Evolutionary conservation across 1,140 invertebrate genomes (phyloP), one percentile per base, ranked within the genome.

Genomic region (Calycopis cecrops): DNA sequence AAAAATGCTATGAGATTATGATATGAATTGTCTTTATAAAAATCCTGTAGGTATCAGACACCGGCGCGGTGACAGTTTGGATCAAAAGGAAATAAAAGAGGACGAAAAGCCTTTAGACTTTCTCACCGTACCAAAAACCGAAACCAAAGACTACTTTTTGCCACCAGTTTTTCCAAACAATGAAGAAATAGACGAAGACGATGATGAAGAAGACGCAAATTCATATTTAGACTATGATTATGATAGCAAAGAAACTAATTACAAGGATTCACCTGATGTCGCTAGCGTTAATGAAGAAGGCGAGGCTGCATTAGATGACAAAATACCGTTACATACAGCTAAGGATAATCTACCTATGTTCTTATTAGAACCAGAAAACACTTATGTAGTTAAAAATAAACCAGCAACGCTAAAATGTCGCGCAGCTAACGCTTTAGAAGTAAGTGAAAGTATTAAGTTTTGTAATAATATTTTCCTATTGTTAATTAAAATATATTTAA

Each of bases 351-450:
- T 94, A 18, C 95, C 95, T 0, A 90, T 94, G 59, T 97, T 97
- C 79, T 83, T 95, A 17, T 89, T 92, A 48, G 94, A 96, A 69
- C 95, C 95, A 0, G 90, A 93, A 68, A 92, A 95, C 77, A 91
- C 93, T 10, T 97, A 92, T 88, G 94, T 96, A 57, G 92, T 96
- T 38, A 95, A 95, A 82, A 95, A 92, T 79, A 95, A 95, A 76
- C 92, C 95, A 0, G 95, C 94, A 0, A 92, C 90, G 0, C 86
- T 97, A 33, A 92, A 91, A 52, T 97, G 96, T 76, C 91, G 92
- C 54, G 95, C 94, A 6, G 92, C 93, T 9, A 93, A 95, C 79
- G 94, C 95, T 55, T 76, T 88, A 62, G 77, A 88, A 76, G 87
- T 88, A 76, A 81, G 77, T 81, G 33, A 3, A 48, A 42, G n/a